Conservation (phyloP, 2,797 vertebrate genomes). For the Cryptoprocta ferox region DNA sequence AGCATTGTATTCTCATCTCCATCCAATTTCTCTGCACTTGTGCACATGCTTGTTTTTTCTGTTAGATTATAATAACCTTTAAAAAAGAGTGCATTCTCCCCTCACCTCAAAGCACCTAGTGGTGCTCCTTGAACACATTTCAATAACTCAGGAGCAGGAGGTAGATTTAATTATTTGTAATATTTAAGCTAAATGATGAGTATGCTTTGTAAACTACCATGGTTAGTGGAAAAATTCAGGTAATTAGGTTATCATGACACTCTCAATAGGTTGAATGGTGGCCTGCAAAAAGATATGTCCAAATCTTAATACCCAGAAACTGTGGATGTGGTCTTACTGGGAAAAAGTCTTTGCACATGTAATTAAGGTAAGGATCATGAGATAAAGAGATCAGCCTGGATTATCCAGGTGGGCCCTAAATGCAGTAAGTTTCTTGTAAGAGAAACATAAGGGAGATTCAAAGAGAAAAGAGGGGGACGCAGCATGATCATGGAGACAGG, state of each 20-base stretch:
- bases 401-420: not conserved
- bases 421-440: not conserved
- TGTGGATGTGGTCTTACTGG: not conserved
- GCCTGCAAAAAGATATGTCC: not conserved
- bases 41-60: not conserved
- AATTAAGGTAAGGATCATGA: not conserved
- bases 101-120: not conserved
- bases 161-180: not conserved
- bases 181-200: not conserved
- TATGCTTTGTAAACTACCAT: constrained; percentile 7
- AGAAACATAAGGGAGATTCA: not conserved
- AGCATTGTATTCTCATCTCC: not conserved
- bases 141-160: not conserved
- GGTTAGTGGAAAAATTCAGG: constrained; percentile 12
- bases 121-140: constrained; percentile 9
- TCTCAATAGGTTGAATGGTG: not conserved
- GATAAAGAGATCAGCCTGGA: not conserved
- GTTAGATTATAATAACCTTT: not conserved
- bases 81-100: not conserved
- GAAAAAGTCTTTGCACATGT: constrained; percentile 7
- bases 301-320: not conserved
- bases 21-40: not conserved
- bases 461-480: not conserved
- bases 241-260: not conserved
- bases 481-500: not conserved